Evolutionary conservation across 2,797 vertebrate species (phyloP).

Genomic region (Takifugu rubripes): DNA sequence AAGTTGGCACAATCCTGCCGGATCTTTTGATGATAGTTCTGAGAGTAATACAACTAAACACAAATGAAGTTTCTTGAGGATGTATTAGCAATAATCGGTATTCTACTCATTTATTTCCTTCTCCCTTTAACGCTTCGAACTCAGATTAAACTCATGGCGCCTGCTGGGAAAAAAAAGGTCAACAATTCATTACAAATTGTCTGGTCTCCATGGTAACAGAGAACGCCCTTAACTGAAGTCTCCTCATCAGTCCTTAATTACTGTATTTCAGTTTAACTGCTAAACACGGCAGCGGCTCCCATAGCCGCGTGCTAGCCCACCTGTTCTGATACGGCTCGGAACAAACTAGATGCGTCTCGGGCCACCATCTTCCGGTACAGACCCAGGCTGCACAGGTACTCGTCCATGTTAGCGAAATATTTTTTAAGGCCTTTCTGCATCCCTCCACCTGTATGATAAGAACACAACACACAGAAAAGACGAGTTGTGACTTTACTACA

Average conservation of each 20-base stretch:
- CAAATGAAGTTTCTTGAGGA: not conserved
- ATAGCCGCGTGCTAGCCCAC: constrained; percentile 59
- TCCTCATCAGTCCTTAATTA: no score
- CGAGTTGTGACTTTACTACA: not conserved
- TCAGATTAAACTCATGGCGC: no score
- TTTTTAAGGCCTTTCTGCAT: constrained; percentile 93
- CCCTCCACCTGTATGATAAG: constrained; percentile 21
- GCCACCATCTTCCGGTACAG: constrained; percentile 93
- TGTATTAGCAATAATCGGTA: no score
- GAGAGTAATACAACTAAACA: constrained; percentile 71
- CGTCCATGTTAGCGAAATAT: constrained; percentile 92
- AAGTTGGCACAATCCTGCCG: constrained; percentile 73
- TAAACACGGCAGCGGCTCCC: no score
- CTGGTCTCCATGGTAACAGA: no score
- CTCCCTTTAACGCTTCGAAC: no score
- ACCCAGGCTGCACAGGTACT: constrained; percentile 87
- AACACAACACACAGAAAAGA: not conserved
- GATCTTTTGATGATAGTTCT: constrained; percentile 76
- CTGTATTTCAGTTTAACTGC: no score
- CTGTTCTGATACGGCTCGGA: constrained; percentile 93
- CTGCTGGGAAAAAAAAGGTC: no score
- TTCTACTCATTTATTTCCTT: no score
- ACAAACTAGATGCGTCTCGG: constrained; percentile 91
- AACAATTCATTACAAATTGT: no score
- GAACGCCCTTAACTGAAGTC: no score